Conservation (phyloP, 2,113 vertebrate species). For the Perca fluviatilis region DNA sequence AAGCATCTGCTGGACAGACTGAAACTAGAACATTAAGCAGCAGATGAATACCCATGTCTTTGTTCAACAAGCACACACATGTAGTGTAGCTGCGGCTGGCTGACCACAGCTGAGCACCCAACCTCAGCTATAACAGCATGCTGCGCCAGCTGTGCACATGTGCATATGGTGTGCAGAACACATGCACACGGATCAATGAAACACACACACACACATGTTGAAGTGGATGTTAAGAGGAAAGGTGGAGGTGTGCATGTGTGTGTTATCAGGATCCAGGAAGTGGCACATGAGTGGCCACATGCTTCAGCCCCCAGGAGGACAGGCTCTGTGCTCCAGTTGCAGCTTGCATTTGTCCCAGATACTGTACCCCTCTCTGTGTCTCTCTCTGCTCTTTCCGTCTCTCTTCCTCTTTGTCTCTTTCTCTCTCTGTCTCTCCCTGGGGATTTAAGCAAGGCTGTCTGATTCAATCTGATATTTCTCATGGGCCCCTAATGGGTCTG, state of each 20-base stretch:
- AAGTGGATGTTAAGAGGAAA: slow-evolving; percentile 7
- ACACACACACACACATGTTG: slow-evolving; percentile 23
- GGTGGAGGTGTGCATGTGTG: slow-evolving; percentile 54
- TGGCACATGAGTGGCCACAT: slow-evolving; percentile 76
- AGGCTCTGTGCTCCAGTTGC: slow-evolving; percentile 82
- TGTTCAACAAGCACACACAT: neutral
- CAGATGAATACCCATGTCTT: neutral
- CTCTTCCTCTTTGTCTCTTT: slow-evolving; percentile 25
- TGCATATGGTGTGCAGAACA: neutral
- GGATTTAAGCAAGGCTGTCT: slow-evolving; percentile 58
- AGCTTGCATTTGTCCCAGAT: slow-evolving; percentile 84
- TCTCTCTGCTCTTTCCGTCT: slow-evolving; percentile 22
- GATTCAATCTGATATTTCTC: slow-evolving; percentile 68
- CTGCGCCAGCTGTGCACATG: slow-evolving; percentile 27
- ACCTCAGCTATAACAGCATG: neutral
- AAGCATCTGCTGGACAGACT: neutral
- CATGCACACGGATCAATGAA: slow-evolving; percentile 33
- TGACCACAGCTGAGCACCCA: slow-evolving; percentile 28
- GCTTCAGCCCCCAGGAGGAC: slow-evolving; percentile 72
- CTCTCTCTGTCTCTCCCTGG: slow-evolving; percentile 19
- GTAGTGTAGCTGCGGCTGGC: neutral
- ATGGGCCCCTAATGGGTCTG: slow-evolving; percentile 49
- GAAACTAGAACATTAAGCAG: neutral
- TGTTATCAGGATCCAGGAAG: slow-evolving; percentile 65
- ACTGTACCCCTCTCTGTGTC: slow-evolving; percentile 49